Percentiles rank a stretch among this genome's conserved stretches.
phyloP scores from a whole-genome alignment of 2,888 invertebrate genomes.

The Xylocampa areola region DNA sequence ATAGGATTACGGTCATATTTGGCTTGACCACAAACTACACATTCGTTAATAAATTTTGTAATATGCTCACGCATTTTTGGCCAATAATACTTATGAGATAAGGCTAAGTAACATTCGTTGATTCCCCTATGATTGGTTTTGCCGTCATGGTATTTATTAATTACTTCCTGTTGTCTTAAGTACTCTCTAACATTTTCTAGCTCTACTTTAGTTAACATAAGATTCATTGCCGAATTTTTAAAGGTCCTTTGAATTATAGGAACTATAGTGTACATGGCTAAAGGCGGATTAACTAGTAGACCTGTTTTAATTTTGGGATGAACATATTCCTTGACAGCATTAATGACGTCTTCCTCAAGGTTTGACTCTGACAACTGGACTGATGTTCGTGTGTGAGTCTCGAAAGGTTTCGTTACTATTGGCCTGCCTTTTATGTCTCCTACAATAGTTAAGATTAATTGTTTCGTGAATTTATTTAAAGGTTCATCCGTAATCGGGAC shows the following conservation, averaged over 20 bases:
- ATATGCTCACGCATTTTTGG: constrained; percentile 9
- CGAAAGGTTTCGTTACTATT: neutral
- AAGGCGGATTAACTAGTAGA: too few species aligned
- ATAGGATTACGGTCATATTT: neutral
- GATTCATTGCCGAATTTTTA: constrained; percentile 1
- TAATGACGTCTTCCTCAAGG: too few species aligned
- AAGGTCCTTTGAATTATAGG: too few species aligned
- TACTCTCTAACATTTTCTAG: neutral
- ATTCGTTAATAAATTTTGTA: constrained; percentile 18
- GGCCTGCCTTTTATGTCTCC: too few species aligned
- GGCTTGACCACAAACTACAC: constrained; percentile 4
- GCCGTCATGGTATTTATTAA: constrained; percentile 15
- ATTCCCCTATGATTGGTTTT: constrained; percentile 20
- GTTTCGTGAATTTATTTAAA: too few species aligned
- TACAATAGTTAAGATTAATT: too few species aligned
- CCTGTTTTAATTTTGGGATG: too few species aligned
- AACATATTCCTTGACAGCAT: too few species aligned
- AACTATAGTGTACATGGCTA: too few species aligned
- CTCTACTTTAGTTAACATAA: neutral
- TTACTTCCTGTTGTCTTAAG: neutral
- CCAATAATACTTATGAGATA: constrained; percentile 16
- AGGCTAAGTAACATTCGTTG: constrained; percentile 17
- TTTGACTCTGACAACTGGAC: neutral
- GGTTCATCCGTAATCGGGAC: too few species aligned
- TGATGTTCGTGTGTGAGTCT: neutral